A percentile compares a stretch with the other conserved stretches of the same genome.
Conservation (phyloP, 2,113 vertebrate species). For the Azemiops feae region DNA sequence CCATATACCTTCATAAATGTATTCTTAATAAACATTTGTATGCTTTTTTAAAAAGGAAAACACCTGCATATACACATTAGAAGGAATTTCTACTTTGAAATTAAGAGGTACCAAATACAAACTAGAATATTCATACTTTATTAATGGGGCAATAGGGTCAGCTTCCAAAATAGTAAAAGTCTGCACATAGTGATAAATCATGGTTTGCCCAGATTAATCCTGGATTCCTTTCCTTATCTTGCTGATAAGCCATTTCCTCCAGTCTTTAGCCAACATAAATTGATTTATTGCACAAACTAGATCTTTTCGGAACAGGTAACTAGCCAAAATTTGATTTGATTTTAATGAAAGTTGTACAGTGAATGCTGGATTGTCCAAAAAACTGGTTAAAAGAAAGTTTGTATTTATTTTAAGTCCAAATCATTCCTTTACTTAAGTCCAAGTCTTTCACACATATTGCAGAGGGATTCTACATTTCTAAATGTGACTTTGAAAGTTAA, state of each 20-base stretch:
- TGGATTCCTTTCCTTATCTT: background rate
- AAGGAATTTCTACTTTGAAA: background rate
- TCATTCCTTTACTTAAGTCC: background rate
- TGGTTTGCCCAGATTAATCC: background rate
- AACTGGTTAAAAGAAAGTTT: background rate
- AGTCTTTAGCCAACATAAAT: background rate
- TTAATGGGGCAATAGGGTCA: background rate
- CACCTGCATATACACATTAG: background rate
- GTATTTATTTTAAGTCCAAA: background rate
- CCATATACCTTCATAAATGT: background rate
- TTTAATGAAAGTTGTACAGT: background rate
- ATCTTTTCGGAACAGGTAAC: background rate
- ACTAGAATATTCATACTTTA: background rate
- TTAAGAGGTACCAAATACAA: background rate
- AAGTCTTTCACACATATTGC: background rate
- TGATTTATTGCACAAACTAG: background rate
- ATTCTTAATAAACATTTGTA: background rate
- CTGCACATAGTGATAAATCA: background rate
- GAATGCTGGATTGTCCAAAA: no score
- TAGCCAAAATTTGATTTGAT: background rate
- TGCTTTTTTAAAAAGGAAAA: background rate
- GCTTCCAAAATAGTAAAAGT: background rate
- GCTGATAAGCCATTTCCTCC: background rate
- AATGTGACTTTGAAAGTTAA: background rate
- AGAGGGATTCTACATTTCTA: background rate